Conservation (phyloP, 2,113 vertebrate genomes). For the Chiloscyllium plagiosum region DNA sequence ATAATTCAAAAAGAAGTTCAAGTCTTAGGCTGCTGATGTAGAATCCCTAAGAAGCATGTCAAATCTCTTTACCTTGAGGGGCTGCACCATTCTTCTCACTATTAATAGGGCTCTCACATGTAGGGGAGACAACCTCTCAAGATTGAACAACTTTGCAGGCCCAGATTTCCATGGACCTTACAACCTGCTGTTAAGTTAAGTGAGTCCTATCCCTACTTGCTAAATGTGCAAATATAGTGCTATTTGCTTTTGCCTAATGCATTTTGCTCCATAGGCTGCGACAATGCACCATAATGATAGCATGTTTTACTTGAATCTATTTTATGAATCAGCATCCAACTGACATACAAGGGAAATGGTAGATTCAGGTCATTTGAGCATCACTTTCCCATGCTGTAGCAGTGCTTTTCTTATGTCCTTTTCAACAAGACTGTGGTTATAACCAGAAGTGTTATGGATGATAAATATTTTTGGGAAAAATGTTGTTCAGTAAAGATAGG, state of each 20-base stretch:
- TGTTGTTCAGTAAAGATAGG: no score
- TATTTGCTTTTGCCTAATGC: neutral
- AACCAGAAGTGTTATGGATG: no score
- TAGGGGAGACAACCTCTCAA: neutral
- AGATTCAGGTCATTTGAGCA: neutral
- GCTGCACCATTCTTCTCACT: neutral
- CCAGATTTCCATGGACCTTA: neutral
- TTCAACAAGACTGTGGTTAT: neutral
- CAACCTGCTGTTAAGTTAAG: neutral
- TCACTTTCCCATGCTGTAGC: neutral
- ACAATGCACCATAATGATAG: neutral
- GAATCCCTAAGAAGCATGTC: neutral
- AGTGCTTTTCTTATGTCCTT: neutral
- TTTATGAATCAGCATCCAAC: neutral
- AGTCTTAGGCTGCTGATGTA: neutral
- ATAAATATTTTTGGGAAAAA: no score
- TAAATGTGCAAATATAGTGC: neutral
- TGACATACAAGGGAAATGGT: neutral
- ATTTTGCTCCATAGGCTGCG: neutral
- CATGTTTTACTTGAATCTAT: neutral
- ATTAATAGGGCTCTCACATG: neutral
- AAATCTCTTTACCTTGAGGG: neutral
- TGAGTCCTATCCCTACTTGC: neutral
- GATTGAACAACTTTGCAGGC: neutral
- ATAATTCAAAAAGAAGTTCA: conserved; percentile 7